Percentiles rank a stretch among this genome's conserved stretches.
Conservation (phyloP, 2,888 invertebrate species). For the Congeria kusceri region DNA sequence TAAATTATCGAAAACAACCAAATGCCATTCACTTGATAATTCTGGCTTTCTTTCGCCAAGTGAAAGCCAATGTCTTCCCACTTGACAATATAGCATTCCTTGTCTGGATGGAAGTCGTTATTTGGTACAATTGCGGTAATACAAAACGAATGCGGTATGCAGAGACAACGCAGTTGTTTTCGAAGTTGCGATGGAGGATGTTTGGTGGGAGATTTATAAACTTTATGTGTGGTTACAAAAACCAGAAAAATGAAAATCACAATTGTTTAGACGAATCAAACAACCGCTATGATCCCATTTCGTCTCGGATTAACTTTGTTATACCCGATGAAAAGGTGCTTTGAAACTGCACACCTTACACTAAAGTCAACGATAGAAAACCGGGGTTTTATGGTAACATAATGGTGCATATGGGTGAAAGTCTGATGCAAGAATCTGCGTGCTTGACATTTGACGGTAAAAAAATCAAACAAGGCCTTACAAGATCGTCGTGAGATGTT, state of each 20-base stretch:
- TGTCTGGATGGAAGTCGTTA: conserved; percentile 34
- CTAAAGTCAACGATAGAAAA: not conserved
- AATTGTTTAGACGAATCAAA: not conserved
- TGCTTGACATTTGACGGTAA: conserved; percentile 12
- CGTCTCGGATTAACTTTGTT: conserved; percentile 1
- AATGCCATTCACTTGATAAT: not conserved
- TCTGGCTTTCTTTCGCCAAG: not conserved
- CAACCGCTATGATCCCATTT: not conserved
- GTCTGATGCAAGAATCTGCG: conserved; percentile 6
- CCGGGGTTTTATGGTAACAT: conserved; percentile 1
- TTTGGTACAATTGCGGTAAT: conserved; percentile 26
- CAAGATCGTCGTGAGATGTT: not conserved
- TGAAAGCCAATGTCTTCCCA: conserved; percentile 17
- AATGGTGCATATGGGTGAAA: not conserved
- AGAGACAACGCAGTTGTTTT: conserved; percentile 27
- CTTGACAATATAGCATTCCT: conserved; percentile 42
- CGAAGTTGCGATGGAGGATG: conserved; percentile 17
- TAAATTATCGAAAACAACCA: not conserved
- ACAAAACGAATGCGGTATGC: conserved; percentile 37
- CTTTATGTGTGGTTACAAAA: conserved; percentile 24
- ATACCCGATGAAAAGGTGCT: conserved; percentile 1
- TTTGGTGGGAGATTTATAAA: conserved; percentile 14
- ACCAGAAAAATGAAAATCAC: not conserved
- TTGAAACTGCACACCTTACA: not conserved
- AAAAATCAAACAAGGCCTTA: conserved; percentile 6